A percentile compares a stretch with the other conserved stretches of the same genome.
Evolutionary conservation across 2,113 vertebrate species (phyloP).

Genomic region (Etia nguti): DNA sequence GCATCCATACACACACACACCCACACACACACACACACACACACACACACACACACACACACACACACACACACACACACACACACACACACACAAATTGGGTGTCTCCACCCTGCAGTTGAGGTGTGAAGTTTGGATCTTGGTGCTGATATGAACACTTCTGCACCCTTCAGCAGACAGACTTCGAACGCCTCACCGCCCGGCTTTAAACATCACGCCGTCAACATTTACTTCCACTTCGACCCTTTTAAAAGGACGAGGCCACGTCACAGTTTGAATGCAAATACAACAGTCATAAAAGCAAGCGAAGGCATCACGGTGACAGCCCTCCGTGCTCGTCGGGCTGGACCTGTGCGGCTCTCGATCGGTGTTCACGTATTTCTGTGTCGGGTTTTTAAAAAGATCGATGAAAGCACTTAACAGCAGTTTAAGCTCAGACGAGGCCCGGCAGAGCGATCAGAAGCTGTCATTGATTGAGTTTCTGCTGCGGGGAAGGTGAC

Average conservation of each 20-base stretch:
- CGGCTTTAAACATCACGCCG: background rate
- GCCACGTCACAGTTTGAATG: fast-evolving
- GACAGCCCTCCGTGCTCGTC: background rate
- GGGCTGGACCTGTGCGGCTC: background rate
- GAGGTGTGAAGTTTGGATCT: background rate
- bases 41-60: background rate
- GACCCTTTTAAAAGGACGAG: background rate
- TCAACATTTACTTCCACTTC: background rate
- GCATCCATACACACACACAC: no score
- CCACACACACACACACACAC: background rate
- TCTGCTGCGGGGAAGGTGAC: background rate
- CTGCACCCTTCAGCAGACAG: background rate
- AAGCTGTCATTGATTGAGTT: background rate
- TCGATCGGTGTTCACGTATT: fast-evolving
- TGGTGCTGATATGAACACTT: background rate
- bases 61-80: no score
- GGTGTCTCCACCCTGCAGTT: background rate
- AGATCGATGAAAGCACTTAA: constrained; percentile 14
- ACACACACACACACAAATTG: background rate
- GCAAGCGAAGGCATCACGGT: background rate
- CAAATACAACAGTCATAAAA: background rate
- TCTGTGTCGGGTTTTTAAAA: background rate
- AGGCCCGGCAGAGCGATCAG: background rate
- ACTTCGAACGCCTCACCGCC: background rate
- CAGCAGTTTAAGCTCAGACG: background rate